Conservation (phyloP, 2,113 vertebrate species). For the Tor tambroides region DNA sequence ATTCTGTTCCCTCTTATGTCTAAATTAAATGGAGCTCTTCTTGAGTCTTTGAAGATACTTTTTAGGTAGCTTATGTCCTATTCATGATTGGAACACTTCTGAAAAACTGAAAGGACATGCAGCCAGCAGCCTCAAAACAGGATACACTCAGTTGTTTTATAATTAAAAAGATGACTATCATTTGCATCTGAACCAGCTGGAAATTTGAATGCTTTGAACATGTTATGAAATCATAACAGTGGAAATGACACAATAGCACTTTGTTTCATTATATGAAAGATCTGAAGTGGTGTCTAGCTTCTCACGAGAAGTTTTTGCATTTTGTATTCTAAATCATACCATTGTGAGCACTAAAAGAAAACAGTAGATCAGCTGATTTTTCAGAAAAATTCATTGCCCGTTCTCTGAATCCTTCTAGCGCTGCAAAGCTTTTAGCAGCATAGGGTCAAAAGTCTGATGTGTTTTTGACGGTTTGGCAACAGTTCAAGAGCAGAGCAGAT, state of each 20-base stretch:
- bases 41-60: background rate
- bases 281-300: background rate
- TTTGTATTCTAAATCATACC: background rate
- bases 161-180: background rate
- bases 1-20: background rate
- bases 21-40: background rate
- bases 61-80: background rate
- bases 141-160: background rate
- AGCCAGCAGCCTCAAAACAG: background rate
- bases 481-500: slow-evolving; percentile 28
- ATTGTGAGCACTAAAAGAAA: background rate
- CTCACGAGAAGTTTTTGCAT: background rate
- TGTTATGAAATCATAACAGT: background rate
- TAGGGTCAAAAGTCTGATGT: slow-evolving; percentile 65
- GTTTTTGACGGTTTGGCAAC: slow-evolving; percentile 40
- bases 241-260: background rate
- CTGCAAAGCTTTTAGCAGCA: background rate
- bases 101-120: background rate
- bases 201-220: slow-evolving; percentile 8
- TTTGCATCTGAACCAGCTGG: background rate
- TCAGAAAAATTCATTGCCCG: background rate
- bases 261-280: background rate
- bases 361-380: background rate
- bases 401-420: background rate
- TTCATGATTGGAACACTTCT: background rate